Percentiles rank a stretch among this genome's conserved stretches.
These are phyloP conservation scores for Lepus americanus DNA, from an alignment of 2,113 vertebrate species.

Conservation along the genomic window DNA sequence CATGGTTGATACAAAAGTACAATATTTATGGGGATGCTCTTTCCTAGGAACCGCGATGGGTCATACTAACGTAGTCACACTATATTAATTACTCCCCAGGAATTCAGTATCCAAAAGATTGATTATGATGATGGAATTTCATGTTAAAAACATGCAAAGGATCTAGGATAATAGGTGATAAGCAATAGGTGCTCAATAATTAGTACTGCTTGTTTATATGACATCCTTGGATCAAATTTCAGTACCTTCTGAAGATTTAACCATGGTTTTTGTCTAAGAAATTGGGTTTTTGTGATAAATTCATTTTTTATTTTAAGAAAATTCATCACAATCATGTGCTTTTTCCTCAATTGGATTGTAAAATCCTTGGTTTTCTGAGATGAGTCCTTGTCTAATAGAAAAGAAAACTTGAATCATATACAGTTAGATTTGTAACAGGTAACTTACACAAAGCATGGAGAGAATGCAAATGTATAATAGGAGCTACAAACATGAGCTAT, in stretches of 20 bases:
- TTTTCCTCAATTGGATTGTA: background rate
- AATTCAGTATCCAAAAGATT: background rate
- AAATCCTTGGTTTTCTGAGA: conserved; percentile 9
- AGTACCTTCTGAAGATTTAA: background rate
- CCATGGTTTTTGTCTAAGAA: conserved; percentile 4
- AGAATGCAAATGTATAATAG: background rate
- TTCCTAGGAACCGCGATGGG: background rate
- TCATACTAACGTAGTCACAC: background rate
- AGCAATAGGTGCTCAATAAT: background rate
- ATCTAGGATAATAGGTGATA: background rate
- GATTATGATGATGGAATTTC: background rate
- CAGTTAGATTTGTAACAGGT: background rate
- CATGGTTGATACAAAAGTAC: background rate
- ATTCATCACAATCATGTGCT: background rate
- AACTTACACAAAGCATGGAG: background rate
- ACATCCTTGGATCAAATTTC: background rate
- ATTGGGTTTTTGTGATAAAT: background rate
- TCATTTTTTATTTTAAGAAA: background rate
- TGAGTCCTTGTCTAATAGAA: background rate
- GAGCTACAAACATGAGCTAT: background rate
- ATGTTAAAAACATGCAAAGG: background rate
- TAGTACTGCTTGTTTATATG: background rate
- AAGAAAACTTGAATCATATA: conserved; percentile 24
- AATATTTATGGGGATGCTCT: background rate
- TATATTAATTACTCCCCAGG: background rate